Percentiles rank a stretch among this genome's conserved stretches.
These are phyloP conservation scores for Drosophila neocordata DNA, from an alignment of 1,140 invertebrate genomes.

Conservation along the genomic window DNA sequence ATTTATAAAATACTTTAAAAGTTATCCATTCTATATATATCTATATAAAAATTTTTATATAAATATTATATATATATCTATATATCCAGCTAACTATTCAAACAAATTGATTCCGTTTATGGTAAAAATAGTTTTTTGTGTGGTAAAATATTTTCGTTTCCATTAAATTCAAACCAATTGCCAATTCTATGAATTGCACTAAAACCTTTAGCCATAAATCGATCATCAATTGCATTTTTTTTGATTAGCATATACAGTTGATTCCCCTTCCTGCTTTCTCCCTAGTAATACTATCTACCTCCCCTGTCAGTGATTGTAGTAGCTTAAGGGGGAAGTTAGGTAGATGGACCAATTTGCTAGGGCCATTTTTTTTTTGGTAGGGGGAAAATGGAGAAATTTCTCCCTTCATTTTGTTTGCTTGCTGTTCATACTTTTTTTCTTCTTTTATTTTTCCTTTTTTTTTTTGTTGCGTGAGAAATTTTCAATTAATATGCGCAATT, in stretches of 20 bases:
- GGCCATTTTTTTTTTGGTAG: too few relatives aligned
- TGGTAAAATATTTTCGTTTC: not conserved
- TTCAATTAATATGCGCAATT: conserved; percentile 76
- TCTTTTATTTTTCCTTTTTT: not conserved
- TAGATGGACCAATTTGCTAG: not conserved
- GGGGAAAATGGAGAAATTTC: not conserved
- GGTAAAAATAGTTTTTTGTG: not conserved
- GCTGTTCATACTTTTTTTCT: not conserved
- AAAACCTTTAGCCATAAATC: conserved; percentile 14
- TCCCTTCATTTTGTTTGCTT: conserved; percentile 1
- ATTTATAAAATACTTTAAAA: too few relatives aligned
- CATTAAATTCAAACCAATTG: conserved; percentile 14
- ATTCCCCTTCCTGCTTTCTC: not conserved
- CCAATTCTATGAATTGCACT: not conserved
- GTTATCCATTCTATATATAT: too few relatives aligned
- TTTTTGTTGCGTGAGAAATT: conserved; percentile 69
- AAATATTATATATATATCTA: not conserved
- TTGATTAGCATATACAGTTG: conserved; percentile 57
- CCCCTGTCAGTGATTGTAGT: conserved; percentile 14
- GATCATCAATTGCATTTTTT: conserved; percentile 20
- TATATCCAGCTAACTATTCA: not conserved
- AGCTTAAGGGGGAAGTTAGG: conserved; percentile 15
- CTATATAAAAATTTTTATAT: not conserved
- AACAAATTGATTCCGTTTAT: conserved; percentile 7
- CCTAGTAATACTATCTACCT: conserved; percentile 38